Evolutionary conservation across 2,888 invertebrate genomes (phyloP), one percentile per base, ranked within the genome.

Genomic region (Incurvaria masculella): DNA sequence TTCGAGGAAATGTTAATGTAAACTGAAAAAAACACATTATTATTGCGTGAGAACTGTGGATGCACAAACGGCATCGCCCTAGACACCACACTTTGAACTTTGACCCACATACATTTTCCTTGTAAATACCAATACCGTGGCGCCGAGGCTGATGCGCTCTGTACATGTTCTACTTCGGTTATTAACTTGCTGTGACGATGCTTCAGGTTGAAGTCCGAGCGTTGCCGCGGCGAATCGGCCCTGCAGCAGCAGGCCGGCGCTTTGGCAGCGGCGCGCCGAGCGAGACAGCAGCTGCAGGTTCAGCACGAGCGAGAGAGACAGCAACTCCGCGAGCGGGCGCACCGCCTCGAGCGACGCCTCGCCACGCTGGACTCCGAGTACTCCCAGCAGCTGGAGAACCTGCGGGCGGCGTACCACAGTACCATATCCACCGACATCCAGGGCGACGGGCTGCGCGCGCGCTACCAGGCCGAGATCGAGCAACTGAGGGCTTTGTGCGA

Each of bases 391-490:
- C 81, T 92, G 48, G 89, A 90, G 60, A 88, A 88, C 59, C 72
- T 93, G 48, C 81, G 91, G 40, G 86, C 87, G 16, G 88, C 89
- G 6, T 92, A 91, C 65, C 86, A 84, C 66, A 81, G 81, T 58
- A 83, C 83, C 4, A 70, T 85, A 47, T 71, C 81, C 23, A 80
- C 81, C 42, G 83, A 83, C 63, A 67, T 78, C 55, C 81, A 81
- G 65, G 83, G 83, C 47, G 85, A 85, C 60, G 80, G 85, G 44
- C 83, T 88, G 54, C 80, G 88, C 47, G 85, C 84, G 60, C 82
- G 89, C 51, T 91, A 91, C 68, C 91, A 92, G 69, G 84, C 87
- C 42, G 93, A 94, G 74, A 90, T 94, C 59, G 92, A 93, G 65
- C 92, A 93, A 66, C 78, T 94, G 51, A 82, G 89, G 74, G 88